These are phyloP conservation scores for Zaprionus lachaisei DNA, from an alignment of 1,140 invertebrate species.

Conservation along the genomic window DNA sequence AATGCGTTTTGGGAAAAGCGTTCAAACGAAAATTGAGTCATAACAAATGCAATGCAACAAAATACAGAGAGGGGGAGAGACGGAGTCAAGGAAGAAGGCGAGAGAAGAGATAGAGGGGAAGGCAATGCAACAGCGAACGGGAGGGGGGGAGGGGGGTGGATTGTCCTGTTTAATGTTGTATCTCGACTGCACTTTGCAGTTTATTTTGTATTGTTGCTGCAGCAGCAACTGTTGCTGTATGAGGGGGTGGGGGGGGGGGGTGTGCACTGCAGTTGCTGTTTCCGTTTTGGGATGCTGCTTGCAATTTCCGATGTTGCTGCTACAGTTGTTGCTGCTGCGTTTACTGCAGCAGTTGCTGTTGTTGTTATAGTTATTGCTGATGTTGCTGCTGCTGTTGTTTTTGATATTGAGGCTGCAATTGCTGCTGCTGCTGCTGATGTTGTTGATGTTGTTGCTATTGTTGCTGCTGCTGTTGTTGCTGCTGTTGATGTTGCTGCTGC, in stretches of 20 bases:
- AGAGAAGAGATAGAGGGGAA: neutral
- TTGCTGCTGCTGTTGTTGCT: too few species aligned
- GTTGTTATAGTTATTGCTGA: conserved; percentile 3
- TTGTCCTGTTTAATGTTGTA: neutral
- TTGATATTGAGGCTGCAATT: neutral
- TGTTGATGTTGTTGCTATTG: neutral
- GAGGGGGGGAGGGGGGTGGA: neutral
- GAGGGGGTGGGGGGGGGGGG: too few species aligned
- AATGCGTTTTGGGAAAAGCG: neutral
- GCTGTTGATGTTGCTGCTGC: neutral
- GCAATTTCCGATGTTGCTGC: neutral
- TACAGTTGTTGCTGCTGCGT: neutral
- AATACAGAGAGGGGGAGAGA: neutral
- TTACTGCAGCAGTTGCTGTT: neutral
- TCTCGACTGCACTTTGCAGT: neutral
- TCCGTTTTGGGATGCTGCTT: neutral
- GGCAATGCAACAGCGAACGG: neutral
- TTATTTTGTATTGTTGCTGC: neutral
- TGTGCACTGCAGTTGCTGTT: neutral
- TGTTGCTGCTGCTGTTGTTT: neutral
- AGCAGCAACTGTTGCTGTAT: conserved; percentile 9
- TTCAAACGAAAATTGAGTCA: neutral
- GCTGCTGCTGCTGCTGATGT: neutral
- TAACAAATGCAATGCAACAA: conserved; percentile 35
- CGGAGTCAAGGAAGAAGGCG: too few species aligned